Conservation (phyloP, 2,113 vertebrate genomes). For the Dunckerocampus dactyliophorus region DNA sequence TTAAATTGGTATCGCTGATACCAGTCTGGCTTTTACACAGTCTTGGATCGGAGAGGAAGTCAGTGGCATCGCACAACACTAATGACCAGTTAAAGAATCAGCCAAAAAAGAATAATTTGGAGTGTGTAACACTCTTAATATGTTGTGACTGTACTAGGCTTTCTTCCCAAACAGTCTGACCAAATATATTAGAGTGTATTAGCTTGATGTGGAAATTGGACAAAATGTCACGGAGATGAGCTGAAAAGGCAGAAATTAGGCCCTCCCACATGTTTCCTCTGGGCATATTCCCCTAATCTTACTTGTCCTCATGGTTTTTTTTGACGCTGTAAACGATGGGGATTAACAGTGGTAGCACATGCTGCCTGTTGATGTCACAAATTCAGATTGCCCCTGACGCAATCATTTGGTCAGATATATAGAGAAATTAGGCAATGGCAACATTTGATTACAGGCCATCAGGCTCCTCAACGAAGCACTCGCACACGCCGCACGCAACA, state of each 20-base stretch:
- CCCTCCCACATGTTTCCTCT: conserved; percentile 57
- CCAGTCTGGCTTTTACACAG: too few relatives aligned
- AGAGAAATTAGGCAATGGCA: conserved; percentile 1
- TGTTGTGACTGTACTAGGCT: conserved; percentile 28
- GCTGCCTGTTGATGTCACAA: conserved; percentile 56
- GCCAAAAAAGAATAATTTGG: conserved; percentile 6
- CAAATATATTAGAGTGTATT: conserved; percentile 47
- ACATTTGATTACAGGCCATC: background rate
- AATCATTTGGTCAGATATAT: conserved; percentile 53
- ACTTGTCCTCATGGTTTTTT: conserved; percentile 52
- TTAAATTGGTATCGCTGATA: too few relatives aligned
- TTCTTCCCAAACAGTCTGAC: conserved; percentile 43
- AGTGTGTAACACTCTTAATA: conserved; percentile 17
- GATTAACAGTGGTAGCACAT: conserved; percentile 68
- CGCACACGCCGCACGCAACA: too few relatives aligned
- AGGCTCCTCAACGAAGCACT: too few relatives aligned
- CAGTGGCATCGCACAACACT: too few relatives aligned
- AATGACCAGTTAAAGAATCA: background rate
- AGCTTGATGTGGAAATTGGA: conserved; percentile 37
- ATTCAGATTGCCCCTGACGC: conserved; percentile 47
- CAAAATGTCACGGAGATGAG: conserved; percentile 47
- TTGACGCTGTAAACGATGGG: conserved; percentile 45
- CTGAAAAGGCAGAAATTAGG: conserved; percentile 50
- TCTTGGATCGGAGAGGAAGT: too few relatives aligned
- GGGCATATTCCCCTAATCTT: conserved; percentile 45